Conservation (phyloP, 2,797 vertebrate genomes). For the Xiphorhynchus erythropygius region DNA sequence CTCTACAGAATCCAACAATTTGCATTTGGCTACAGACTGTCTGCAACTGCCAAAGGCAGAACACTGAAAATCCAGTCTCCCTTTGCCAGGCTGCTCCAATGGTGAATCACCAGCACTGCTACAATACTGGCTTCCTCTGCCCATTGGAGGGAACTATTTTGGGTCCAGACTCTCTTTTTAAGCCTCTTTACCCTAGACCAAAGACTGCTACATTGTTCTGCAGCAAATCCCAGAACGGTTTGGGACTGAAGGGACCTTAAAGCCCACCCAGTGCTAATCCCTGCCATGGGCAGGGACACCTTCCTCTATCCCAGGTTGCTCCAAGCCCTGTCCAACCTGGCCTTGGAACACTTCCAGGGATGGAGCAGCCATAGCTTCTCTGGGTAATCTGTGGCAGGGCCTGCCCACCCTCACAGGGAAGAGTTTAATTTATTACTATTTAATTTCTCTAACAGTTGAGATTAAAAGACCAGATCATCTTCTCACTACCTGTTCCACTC, state of each 20-base stretch:
- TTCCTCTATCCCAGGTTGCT: not conserved
- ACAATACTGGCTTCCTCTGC: not conserved
- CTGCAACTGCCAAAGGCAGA: not conserved
- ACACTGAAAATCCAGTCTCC: not conserved
- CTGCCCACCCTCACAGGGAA: fast-evolving
- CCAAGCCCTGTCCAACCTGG: fast-evolving
- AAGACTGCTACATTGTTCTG: not conserved
- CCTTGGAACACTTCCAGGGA: fast-evolving
- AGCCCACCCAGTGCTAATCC: not conserved
- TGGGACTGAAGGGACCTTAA: not conserved
- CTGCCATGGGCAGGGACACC: not conserved
- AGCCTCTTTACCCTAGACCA: not conserved
- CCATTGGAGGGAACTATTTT: not conserved
- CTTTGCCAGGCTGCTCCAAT: not conserved
- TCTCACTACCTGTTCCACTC: not conserved
- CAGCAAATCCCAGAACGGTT: not conserved
- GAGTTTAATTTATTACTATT: not conserved
- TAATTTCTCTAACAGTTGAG: not conserved
- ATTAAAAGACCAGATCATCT: not conserved
- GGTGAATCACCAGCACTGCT: not conserved
- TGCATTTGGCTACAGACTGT: not conserved
- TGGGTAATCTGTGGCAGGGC: not conserved
- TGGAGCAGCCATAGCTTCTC: not conserved
- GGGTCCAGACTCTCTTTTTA: not conserved
- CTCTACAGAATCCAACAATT: conserved; percentile 1